These are phyloP conservation scores for Stercorarius parasiticus DNA, from an alignment of 2,113 vertebrate species.

Conservation along the genomic window DNA sequence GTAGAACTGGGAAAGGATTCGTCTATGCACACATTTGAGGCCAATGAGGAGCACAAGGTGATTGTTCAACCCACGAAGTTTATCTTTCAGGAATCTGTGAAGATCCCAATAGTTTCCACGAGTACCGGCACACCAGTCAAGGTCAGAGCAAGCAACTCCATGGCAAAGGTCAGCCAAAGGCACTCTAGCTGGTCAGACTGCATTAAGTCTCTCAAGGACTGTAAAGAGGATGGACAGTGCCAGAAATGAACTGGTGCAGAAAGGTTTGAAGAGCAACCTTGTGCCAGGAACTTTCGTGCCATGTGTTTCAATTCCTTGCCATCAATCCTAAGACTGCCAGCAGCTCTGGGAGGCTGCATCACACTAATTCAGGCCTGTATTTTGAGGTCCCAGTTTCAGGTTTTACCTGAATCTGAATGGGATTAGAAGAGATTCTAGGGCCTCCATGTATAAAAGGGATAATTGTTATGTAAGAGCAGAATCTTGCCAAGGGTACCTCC, in stretches of 20 bases:
- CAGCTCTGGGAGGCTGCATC: not conserved
- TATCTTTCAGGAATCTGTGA: not conserved
- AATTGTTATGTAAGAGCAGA: not conserved
- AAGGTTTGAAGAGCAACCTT: slow-evolving; percentile 18
- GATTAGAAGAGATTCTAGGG: not conserved
- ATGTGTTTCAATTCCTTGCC: slow-evolving; percentile 36
- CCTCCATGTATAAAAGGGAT: not conserved
- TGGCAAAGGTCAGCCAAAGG: slow-evolving; percentile 38
- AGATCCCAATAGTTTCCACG: not conserved
- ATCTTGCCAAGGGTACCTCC: not conserved
- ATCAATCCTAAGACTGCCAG: not conserved
- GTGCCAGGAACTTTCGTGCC: slow-evolving; percentile 1
- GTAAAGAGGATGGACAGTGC: not conserved
- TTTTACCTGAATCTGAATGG: not conserved
- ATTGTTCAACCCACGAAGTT: not conserved
- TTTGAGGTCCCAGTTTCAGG: not conserved
- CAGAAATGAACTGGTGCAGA: slow-evolving; percentile 40
- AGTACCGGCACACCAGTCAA: not conserved
- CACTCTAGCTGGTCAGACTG: not conserved
- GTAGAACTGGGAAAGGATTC: not conserved
- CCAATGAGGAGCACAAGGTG: not conserved
- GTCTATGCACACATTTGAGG: not conserved
- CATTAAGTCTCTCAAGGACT: not conserved
- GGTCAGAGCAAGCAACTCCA: not conserved
- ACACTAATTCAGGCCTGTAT: not conserved